phyloP scores from a whole-genome alignment of 2,113 vertebrate species.

The Hippocampus barbouri region DNA sequence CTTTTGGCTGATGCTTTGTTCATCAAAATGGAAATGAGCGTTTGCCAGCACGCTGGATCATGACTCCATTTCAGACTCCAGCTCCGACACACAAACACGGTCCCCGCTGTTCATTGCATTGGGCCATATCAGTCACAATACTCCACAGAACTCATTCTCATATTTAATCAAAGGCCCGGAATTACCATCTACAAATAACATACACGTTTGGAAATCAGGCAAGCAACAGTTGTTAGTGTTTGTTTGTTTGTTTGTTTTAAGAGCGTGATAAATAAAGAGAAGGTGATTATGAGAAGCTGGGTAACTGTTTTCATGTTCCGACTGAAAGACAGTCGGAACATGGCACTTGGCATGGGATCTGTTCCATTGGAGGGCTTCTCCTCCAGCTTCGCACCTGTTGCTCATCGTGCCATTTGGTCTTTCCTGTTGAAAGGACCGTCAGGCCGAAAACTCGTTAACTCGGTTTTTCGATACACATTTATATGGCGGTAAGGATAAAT shows the following conservation, averaged over 20 bases:
- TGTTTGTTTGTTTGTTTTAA: background rate
- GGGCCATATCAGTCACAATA: constrained; percentile 42
- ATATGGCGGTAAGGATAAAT: too few species aligned
- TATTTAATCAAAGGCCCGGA: constrained; percentile 45
- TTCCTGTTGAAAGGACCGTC: too few species aligned
- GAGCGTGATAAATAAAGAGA: background rate
- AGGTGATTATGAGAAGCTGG: constrained; percentile 34
- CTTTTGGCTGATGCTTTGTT: constrained; percentile 62
- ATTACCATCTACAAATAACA: constrained; percentile 40
- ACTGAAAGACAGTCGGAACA: constrained; percentile 44
- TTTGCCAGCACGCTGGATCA: constrained; percentile 52
- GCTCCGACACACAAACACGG: constrained; percentile 22
- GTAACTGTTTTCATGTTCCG: constrained; percentile 39
- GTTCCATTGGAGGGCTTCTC: too few species aligned
- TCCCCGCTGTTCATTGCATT: constrained; percentile 21
- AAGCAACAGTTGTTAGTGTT: constrained; percentile 12
- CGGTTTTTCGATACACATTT: too few species aligned
- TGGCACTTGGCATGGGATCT: too few species aligned
- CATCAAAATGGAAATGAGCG: constrained; percentile 71
- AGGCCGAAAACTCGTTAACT: too few species aligned
- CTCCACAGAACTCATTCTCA: constrained; percentile 52
- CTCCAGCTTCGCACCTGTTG: too few species aligned
- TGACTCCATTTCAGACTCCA: constrained; percentile 31
- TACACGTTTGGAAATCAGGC: constrained; percentile 42
- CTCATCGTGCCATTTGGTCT: too few species aligned